These are phyloP conservation scores for Poeciliopsis occidentalis DNA, from an alignment of 2,113 vertebrate genomes.

Conservation along the genomic window DNA sequence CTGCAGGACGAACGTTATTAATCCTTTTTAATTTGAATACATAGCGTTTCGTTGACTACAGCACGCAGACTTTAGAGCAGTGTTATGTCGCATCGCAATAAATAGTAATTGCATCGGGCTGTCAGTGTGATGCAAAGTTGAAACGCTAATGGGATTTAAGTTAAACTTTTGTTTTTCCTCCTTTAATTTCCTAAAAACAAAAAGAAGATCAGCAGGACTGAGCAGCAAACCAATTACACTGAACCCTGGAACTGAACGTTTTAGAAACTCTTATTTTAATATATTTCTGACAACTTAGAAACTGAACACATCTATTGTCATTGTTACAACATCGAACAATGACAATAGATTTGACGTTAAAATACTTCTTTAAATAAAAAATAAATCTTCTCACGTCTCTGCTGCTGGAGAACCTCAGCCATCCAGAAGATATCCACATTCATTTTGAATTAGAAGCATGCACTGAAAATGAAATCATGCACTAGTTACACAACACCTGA, in stretches of 20 bases:
- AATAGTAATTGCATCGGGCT: conserved; percentile 37
- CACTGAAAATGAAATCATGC: not conserved
- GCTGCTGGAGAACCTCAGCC: not conserved
- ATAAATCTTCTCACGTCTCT: not conserved
- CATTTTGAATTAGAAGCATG: not conserved
- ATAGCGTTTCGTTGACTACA: conserved; percentile 22
- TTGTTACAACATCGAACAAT: not conserved
- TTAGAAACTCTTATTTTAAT: too few species aligned
- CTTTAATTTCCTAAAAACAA: conserved; percentile 5
- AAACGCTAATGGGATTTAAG: not conserved
- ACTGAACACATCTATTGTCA: not conserved
- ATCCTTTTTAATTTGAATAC: conserved; percentile 70
- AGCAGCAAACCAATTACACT: too few species aligned
- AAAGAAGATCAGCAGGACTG: not conserved
- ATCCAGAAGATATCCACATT: not conserved
- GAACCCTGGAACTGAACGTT: too few species aligned
- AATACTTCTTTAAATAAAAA: not conserved
- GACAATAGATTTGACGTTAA: not conserved
- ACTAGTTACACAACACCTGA: not conserved
- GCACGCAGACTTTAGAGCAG: conserved; percentile 33
- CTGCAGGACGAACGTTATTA: conserved; percentile 67
- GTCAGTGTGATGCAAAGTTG: conserved; percentile 9
- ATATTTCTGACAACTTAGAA: not conserved
- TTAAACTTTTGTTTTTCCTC: conserved; percentile 19
- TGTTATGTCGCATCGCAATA: conserved; percentile 46